phyloP scores from a whole-genome alignment of 1,140 invertebrate species.

The Pseudomyrmex cubaensis region DNA sequence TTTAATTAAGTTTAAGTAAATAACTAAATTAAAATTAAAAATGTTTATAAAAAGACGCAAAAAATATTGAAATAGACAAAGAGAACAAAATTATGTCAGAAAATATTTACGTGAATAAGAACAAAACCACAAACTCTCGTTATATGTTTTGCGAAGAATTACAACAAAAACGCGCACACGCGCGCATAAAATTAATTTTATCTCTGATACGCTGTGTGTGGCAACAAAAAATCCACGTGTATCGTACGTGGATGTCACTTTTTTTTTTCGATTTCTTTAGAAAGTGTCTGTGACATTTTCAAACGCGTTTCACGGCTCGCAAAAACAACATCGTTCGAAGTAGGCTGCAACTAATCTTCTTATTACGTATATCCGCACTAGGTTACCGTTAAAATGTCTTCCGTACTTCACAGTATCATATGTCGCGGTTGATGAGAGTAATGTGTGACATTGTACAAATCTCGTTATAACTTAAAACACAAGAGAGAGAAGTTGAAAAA shows the following conservation, averaged over 20 bases:
- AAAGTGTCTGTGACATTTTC: conserved; percentile 67
- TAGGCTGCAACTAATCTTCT: conserved; percentile 46
- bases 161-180: background rate
- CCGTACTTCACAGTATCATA: conserved; percentile 7
- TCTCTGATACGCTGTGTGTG: no score
- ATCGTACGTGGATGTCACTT: conserved; percentile 34
- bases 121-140: no score
- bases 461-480: conserved; percentile 37
- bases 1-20: conserved; percentile 14
- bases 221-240: background rate
- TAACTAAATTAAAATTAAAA: no score
- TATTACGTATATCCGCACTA: conserved; percentile 18
- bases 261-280: conserved; percentile 64
- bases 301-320: conserved; percentile 34
- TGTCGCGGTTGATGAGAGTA: background rate
- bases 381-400: conserved; percentile 18
- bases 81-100: background rate
- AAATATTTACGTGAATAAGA: conserved; percentile 15
- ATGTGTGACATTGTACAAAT: conserved; percentile 26
- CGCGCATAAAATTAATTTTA: conserved; percentile 1
- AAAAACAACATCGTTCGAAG: conserved; percentile 30
- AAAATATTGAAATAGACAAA: background rate
- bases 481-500: background rate
- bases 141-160: background rate
- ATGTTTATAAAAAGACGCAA: no score